Percentiles rank a stretch among this genome's conserved stretches.
These are phyloP conservation scores for Macroteleia sp. DNA, from an alignment of 2,888 invertebrate species.

Conservation along the genomic window DNA sequence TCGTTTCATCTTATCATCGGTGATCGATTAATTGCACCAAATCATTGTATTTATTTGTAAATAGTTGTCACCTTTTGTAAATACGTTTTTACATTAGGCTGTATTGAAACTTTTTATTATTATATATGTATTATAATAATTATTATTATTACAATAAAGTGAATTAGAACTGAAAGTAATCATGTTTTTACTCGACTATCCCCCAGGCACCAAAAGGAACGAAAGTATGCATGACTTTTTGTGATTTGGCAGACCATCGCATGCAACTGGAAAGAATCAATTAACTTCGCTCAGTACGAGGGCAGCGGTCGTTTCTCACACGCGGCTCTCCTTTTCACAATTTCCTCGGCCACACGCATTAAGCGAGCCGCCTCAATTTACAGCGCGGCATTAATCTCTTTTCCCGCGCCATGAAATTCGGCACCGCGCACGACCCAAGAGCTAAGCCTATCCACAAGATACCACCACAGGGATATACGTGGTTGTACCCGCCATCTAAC, in stretches of 20 bases:
- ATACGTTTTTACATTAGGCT: constrained; percentile 59
- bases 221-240: constrained; percentile 24
- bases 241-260: constrained; percentile 16
- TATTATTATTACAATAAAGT: constrained; percentile 3
- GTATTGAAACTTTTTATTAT: constrained; percentile 53
- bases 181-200: background rate
- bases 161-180: constrained; percentile 11
- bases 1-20: constrained; percentile 44
- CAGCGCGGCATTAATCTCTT: constrained; percentile 58
- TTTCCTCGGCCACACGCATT: constrained; percentile 60
- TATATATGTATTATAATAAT: constrained; percentile 24
- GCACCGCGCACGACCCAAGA: constrained; percentile 20
- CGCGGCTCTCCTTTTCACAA: constrained; percentile 39
- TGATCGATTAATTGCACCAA: constrained; percentile 62
- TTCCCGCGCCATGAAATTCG: constrained; percentile 60
- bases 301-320: constrained; percentile 42
- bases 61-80: constrained; percentile 65
- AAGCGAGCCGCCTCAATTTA: constrained; percentile 59
- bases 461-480: constrained; percentile 30
- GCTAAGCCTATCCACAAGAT: constrained; percentile 41
- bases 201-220: too few species aligned
- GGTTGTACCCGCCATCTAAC: constrained; percentile 59
- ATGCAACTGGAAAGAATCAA: constrained; percentile 44
- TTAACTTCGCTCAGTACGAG: constrained; percentile 37
- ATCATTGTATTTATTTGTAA: constrained; percentile 81